Evolutionary conservation across 2,797 vertebrate genomes (phyloP).

Genomic region (Molothrus aeneus): DNA sequence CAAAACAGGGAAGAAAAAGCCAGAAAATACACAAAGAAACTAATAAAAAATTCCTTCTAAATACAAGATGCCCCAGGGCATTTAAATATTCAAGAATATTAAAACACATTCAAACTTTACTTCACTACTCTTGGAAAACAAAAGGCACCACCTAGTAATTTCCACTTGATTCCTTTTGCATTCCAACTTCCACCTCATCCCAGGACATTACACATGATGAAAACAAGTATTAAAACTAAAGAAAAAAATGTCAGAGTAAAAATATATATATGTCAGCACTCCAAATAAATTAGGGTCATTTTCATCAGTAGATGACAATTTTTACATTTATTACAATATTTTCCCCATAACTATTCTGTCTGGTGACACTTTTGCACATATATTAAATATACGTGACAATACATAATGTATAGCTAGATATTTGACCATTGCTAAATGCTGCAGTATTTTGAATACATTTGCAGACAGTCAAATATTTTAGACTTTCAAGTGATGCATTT

Average conservation of each 20-base stretch:
- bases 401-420: neutral
- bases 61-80: neutral
- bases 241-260: neutral
- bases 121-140: neutral
- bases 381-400: constrained; percentile 19
- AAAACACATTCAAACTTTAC: neutral
- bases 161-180: neutral
- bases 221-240: neutral
- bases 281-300: constrained; percentile 55
- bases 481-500: constrained; percentile 46
- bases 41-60: neutral
- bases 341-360: constrained; percentile 42
- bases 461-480: constrained; percentile 44
- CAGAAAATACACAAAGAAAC: neutral
- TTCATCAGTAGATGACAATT: constrained; percentile 14
- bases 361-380: constrained; percentile 13
- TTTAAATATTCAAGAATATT: neutral
- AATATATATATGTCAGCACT: neutral
- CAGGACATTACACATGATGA: neutral
- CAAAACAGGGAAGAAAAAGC: neutral
- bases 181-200: neutral
- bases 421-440: constrained; percentile 38
- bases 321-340: constrained; percentile 58
- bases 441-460: constrained; percentile 50
- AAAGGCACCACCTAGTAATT: neutral